These are phyloP conservation scores for Dichetophora obliterata DNA, from an alignment of 2,888 invertebrate species.

Conservation along the genomic window DNA sequence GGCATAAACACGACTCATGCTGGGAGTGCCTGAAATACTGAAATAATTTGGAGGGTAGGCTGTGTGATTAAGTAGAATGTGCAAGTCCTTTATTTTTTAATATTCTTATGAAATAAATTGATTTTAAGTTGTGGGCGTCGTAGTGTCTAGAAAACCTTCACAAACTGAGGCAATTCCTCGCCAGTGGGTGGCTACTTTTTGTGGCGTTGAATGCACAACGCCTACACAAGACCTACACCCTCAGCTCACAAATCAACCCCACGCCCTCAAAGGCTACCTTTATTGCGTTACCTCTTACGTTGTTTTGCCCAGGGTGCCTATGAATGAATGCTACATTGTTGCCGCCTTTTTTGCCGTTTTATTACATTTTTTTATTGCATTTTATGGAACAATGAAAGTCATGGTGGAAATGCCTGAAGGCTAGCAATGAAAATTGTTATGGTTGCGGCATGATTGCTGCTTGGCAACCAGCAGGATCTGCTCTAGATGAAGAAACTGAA, in stretches of 20 bases:
- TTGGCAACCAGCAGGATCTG: constrained; percentile 47
- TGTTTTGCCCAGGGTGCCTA: constrained; percentile 2
- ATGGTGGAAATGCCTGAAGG: constrained; percentile 56
- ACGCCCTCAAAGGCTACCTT: constrained; percentile 37
- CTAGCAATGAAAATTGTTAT: constrained; percentile 59
- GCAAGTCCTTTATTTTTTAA: not conserved
- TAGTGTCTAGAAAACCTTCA: not conserved
- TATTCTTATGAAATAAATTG: not conserved
- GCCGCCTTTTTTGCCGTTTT: constrained; percentile 1
- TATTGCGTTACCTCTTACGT: constrained; percentile 47
- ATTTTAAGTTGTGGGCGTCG: constrained; percentile 12
- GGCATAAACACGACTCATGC: not conserved
- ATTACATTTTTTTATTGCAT: not conserved
- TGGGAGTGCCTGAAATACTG: not conserved
- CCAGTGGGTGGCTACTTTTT: not conserved
- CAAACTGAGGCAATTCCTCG: not conserved
- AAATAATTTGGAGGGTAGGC: not conserved
- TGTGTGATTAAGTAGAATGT: not conserved
- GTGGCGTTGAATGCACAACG: constrained; percentile 12
- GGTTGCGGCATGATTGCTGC: constrained; percentile 59
- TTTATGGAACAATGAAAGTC: constrained; percentile 29
- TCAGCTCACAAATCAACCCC: not conserved
- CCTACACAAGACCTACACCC: not conserved
- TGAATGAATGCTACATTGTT: not conserved
- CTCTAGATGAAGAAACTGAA: constrained; percentile 30